A percentile compares a stretch with the other conserved stretches of the same genome.
phyloP scores from a whole-genome alignment of 2,888 invertebrate species.

The Rhorus exstirpatorius region DNA sequence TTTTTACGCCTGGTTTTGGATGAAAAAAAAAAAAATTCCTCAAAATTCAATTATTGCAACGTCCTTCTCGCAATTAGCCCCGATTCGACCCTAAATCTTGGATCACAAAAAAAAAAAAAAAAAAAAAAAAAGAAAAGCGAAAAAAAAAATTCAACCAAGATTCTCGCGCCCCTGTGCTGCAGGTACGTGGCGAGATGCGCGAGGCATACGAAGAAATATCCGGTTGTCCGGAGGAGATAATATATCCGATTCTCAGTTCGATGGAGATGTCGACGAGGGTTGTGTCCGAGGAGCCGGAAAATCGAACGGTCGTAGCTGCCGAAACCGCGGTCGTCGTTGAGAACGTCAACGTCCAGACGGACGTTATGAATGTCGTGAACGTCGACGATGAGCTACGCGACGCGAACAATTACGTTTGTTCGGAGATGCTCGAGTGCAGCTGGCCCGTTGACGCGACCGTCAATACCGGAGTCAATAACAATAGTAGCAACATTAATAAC shows the following conservation, averaged over 20 bases:
- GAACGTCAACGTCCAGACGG: slow-evolving; percentile 73
- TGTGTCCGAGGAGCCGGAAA: slow-evolving; percentile 77
- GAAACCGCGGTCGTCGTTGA: slow-evolving; percentile 68
- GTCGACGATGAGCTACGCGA: slow-evolving; percentile 90
- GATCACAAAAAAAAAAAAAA: too few relatives aligned
- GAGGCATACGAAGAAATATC: slow-evolving; percentile 85
- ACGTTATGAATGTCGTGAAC: slow-evolving; percentile 83
- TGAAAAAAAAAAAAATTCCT: too few relatives aligned
- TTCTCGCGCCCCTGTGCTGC: slow-evolving; percentile 31
- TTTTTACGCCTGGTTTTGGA: too few relatives aligned
- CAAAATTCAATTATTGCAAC: too few relatives aligned
- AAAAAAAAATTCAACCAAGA: slow-evolving; percentile 17
- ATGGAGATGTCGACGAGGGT: slow-evolving; percentile 82
- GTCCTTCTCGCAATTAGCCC: too few relatives aligned
- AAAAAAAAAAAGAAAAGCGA: neutral
- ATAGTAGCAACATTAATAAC: slow-evolving; percentile 69
- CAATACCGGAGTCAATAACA: slow-evolving; percentile 82
- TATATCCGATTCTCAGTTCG: slow-evolving; percentile 84
- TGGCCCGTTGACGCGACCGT: slow-evolving; percentile 81
- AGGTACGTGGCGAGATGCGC: slow-evolving; percentile 84
- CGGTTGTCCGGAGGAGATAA: slow-evolving; percentile 83
- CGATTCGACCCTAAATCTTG: too few relatives aligned
- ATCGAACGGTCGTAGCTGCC: slow-evolving; percentile 70
- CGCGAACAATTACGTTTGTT: slow-evolving; percentile 92
- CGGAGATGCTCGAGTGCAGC: slow-evolving; percentile 84